Base-by-base conservation (phyloP, 1,140 invertebrate species). In the Arctopsyche grandis region DNA sequence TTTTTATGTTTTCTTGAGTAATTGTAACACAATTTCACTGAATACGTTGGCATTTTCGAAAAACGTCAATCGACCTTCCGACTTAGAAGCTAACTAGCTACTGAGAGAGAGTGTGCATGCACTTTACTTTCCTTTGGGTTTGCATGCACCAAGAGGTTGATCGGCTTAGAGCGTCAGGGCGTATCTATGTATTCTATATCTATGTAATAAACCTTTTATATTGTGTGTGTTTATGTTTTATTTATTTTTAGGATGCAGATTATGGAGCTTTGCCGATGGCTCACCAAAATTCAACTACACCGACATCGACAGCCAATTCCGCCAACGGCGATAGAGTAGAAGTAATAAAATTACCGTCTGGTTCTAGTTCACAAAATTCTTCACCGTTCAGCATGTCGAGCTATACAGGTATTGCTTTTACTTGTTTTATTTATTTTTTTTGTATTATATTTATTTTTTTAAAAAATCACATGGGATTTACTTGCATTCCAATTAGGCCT, bases 281-380 rank as follows among this genome's bases (percentile, higher is more conserved):
- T 21, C 81, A 82, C 58, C 81, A 82, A 76, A 80, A 80, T 43
- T 77, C 63, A 4, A 22, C 81, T n/a, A 75, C 29, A 0, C 21
- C 77, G 0, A 48, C 73, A 10, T 29, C 46, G 43, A 85, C 85
- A 86, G 26, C 86, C 85, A 22, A 85, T 85, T 52, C 75, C 84
- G 85, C 73, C 83, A 84, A 79, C 84, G 84, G 3, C 80, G 93
- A 91, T 90, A 90, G 90, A 9, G 93, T 94, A 24, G 94, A 95
- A 84, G 93, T 94, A 76, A 94, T 95, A 80, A 93, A 94, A 84
- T 84, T 94, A 83, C 93, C 93, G 12, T 91, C 91, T 80, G 90
- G 90, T 24, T 88, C 90, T 16, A 83, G 80, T 46, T 83, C 84
- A 22, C 86, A 85, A 78, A 85, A 85, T 48, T 86, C 86, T 7